Base-by-base conservation (phyloP, 2,888 invertebrate genomes). In the Tinea pellionella region DNA sequence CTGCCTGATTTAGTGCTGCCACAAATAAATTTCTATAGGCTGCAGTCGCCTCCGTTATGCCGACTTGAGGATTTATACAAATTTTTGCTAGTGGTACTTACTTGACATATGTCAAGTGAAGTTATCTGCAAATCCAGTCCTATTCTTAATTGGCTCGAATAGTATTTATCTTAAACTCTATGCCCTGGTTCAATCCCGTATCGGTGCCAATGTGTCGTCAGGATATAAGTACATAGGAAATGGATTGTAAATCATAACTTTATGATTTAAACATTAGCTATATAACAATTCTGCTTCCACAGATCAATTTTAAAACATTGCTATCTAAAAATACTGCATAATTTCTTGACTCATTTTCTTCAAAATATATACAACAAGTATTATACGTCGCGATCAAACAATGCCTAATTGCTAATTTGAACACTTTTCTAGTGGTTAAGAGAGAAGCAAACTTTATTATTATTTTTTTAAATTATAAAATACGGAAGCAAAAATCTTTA, bases 371-470 rank as follows among this genome's bases (percentile, higher is more conserved):
- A 30, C 30, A 42, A 42, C 6, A n/a, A n/a, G n/a, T n/a, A n/a
- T n/a, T n/a, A n/a, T n/a, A n/a, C n/a, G n/a, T n/a, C n/a, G n/a
- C 47, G n/a, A 47, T 15, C 16, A 15, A 47, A 47, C 15, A 47
- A 47, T 16, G 47, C 47, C 47, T 47, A 47, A 47, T 16, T 15
- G 16, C 57, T 59, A 57, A 59, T 30, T 60, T 41, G 55, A 61
- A 57, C 57, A 57, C 57, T 19, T 57, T 32, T 32, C 32, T 57
- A 57, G 57, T 57, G 57, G 57, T 57, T 57, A 57, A 47, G 47
- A 47, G 47, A 47, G 47, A 47, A 47, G 15, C 47, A 7, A 47
- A 47, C n/a, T 47, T 47, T 37, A 6, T 24, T 24, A 37, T 37
- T 6, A 9, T n/a, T 37, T 37, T 15, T 15, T 15, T 47, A 13